Base-by-base conservation (phyloP, 2,113 vertebrate species). In the Peromyscus polionotus region DNA sequence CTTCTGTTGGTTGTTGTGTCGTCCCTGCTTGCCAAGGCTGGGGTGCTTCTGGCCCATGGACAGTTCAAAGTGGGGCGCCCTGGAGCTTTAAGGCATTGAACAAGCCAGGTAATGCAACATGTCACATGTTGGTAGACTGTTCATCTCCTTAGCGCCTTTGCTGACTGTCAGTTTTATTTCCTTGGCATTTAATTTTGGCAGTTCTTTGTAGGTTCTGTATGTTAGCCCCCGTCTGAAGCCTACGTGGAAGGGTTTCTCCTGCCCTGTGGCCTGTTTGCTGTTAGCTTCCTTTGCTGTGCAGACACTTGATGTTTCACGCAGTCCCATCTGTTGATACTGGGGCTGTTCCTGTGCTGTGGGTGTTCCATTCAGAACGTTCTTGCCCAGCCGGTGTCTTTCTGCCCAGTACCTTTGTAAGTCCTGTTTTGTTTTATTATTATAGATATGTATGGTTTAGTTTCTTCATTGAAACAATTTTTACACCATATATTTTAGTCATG, bases 91-190 rank as follows among this genome's bases (percentile, higher is more conserved):
- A 98, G 98, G 98, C 96, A 97, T 98, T 98, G 97, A 98, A 98
- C 98, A 98, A 99, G 98, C 98, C 98, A 98, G 98, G 98, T 45
- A 96, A 95, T 91, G 97, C 96, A 97, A 92, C 96, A 97, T 98
- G 97, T 95, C 96, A 97, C 81, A 92, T 97, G 96, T 90, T 97
- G 97, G 45, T 17, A 13, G 3, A 33, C 45, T 79, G 76, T 51
- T 77, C 26, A 48, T 48, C 31, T 77, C 45, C 9, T 79, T 48
- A 79, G 28, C 76, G 17, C 7, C 51, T 51, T 79, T 79, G 76
- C 16, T 33, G 45, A 3, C 28, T 28, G 7, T 33, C 76, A 33
- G 76, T 77, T 45, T 79, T 79, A 51, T 51, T 79, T 79, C 76
- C 45, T 77, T 16, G 26, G 16, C 51, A 16, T 51, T 33, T 79